phyloP scores from a whole-genome alignment of 2,888 invertebrate species.

The Acanthosoma haemorrhoidale region DNA sequence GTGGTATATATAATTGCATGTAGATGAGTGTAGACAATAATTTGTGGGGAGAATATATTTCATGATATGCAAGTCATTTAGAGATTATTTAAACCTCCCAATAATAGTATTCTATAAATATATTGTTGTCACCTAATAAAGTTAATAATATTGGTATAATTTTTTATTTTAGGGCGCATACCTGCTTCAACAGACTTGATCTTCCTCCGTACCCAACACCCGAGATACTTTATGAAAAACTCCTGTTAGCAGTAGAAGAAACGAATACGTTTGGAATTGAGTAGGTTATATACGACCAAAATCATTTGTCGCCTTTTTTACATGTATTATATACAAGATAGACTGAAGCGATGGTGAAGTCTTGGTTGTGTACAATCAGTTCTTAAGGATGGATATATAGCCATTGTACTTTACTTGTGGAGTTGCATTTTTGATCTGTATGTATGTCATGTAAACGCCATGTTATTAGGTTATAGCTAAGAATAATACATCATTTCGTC shows the following conservation, averaged over 20 bases:
- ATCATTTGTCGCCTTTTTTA: slow-evolving; percentile 5
- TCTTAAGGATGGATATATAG: neutral
- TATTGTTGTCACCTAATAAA: neutral
- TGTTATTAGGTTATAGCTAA: slow-evolving; percentile 20
- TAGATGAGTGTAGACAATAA: neutral
- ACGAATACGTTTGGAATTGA: slow-evolving; percentile 96
- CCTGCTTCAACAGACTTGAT: slow-evolving; percentile 96
- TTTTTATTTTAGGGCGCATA: slow-evolving; percentile 67
- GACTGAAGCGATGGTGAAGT: neutral
- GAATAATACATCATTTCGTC: slow-evolving; percentile 26
- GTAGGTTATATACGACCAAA: slow-evolving; percentile 49
- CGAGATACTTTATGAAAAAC: slow-evolving; percentile 84
- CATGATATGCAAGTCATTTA: neutral
- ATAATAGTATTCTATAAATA: neutral
- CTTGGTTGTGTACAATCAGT: neutral
- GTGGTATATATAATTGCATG: neutral
- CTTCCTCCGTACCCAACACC: slow-evolving; percentile 92
- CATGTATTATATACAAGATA: neutral
- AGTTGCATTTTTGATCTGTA: slow-evolving; percentile 11
- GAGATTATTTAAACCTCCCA: neutral
- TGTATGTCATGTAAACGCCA: slow-evolving; percentile 23
- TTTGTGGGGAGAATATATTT: neutral
- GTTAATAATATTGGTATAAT: neutral
- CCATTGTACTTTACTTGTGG: slow-evolving; percentile 11
- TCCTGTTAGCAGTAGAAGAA: slow-evolving; percentile 89